Base-by-base conservation (phyloP, 2,888 invertebrate genomes). In the Alloscopus bannaensis region DNA sequence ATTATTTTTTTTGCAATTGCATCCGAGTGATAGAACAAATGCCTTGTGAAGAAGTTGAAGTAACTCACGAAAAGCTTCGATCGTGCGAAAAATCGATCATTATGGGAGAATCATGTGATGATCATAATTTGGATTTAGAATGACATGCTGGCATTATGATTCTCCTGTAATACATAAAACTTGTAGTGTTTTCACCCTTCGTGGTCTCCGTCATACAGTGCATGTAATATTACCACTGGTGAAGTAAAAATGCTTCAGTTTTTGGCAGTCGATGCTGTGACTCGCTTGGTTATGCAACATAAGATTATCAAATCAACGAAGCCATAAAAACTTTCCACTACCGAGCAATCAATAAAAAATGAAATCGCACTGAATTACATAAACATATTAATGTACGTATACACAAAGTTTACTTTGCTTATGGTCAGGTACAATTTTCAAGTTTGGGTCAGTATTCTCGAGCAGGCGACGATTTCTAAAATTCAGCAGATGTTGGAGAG, bases 21-120 rank as follows among this genome's bases (percentile, higher is more conserved):
- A 3, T 47, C n/a, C 4, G 18, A 47, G 18, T n/a, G 11, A 13
- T 47, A 47, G 18, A n/a, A 47, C 4, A 47, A 3, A 47, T 6
- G 13, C 36, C 8, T 36, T 36, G 36, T 13, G 13, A 36, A 8
- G 36, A 36, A 8, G 36, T 8, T 6, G 45, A 45, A 45, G 8
- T n/a, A n/a, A n/a, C 24, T 52, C 24, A 22, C 52, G 31, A 57
- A 59, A 16, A 31, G 29, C 18, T 59, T 59, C 31, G 31, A 31
- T 59, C 59, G 59, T 59, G 59, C 29, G 31, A 59, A 59, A 59
- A 59, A 59, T 45, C 45, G 45, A 45, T 45, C 45, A 36, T 45
- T 45, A 16, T 45, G n/a, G 8, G 8, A 36, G 18, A 45, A 45
- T 3, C 45, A n/a, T 45, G 18, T 45, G 13, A 45, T 16, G 45